Conservation (phyloP, 2,888 invertebrate species). For the Himalopsyche anomala region DNA sequence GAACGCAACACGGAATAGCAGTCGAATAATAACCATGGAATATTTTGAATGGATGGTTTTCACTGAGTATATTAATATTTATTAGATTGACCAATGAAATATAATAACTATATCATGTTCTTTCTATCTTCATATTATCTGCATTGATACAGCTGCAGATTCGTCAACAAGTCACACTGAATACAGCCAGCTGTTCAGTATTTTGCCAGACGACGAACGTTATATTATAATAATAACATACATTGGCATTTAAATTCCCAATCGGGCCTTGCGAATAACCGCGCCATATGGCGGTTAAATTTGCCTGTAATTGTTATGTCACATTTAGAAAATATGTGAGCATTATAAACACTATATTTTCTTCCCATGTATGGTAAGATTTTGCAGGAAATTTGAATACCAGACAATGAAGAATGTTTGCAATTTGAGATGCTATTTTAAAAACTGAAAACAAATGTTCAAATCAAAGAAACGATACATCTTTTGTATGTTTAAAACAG, state of each 20-base stretch:
- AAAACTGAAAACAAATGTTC: no score
- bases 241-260: constrained; percentile 10
- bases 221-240: background rate
- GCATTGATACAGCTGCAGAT: constrained; percentile 18
- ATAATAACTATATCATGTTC: no score
- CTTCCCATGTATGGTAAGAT: background rate
- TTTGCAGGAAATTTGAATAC: background rate
- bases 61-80: no score
- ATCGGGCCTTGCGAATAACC: background rate
- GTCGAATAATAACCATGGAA: no score
- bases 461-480: no score
- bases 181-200: constrained; percentile 11
- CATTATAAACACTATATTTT: background rate
- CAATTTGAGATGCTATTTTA: background rate
- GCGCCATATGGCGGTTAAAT: background rate
- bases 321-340: background rate
- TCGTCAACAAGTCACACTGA: background rate
- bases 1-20: no score
- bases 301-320: background rate
- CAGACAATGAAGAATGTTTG: background rate
- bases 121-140: background rate
- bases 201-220: background rate
- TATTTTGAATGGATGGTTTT: no score
- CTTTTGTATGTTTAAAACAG: no score
- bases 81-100: no score